Evolutionary conservation across 1,140 invertebrate species (phyloP), one percentile per base, ranked within the genome.

Genomic region (Formica exsecta): DNA sequence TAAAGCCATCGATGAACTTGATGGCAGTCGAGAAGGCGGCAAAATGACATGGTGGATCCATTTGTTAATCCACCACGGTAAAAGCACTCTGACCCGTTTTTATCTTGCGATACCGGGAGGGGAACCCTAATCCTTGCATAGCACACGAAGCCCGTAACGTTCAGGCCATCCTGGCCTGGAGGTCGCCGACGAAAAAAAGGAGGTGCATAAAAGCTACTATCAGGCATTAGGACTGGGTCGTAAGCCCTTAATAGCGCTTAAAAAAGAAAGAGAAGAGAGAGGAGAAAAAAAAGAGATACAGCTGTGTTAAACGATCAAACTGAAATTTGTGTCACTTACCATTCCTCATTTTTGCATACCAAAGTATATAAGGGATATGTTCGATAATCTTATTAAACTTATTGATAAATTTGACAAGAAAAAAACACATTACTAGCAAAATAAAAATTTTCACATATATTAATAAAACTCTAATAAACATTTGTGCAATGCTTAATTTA

Each of bases 31-130:
- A 16, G 19, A 29, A 54, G 7, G 25, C 3, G 36, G 6, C 54
- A 29, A 54, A 81, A 81, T 48, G 79, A 81, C 79, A 74, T 29
- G 38, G 68, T 29, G 79, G 68, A 83, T 74, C 79, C 79, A 62
- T 83, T 74, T 57, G 79, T 73, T 83, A 83, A 83, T 74, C 79
- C 68, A 83, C 68, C 79, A 32, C 41, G 68, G 38, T 83, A 62
- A 83, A 83, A 73, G 79, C 68, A 73, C 68, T 48, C 38, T 36
- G 54, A 83, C 38, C 68, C 68, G 68, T 83, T 83, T 81, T 83
- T 83, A 83, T 83, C 68, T 83, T 29, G 25, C 19, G 38, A 59
- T 38, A 13, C 6, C 25, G 65, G 8, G 13, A 25, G 54, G 22
- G 51, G n/a, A 41, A 62, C 13, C 29, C 51, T 81, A 81, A 81